Base-by-base conservation (phyloP, 2,888 invertebrate species). In the Acrobasis repandana region DNA sequence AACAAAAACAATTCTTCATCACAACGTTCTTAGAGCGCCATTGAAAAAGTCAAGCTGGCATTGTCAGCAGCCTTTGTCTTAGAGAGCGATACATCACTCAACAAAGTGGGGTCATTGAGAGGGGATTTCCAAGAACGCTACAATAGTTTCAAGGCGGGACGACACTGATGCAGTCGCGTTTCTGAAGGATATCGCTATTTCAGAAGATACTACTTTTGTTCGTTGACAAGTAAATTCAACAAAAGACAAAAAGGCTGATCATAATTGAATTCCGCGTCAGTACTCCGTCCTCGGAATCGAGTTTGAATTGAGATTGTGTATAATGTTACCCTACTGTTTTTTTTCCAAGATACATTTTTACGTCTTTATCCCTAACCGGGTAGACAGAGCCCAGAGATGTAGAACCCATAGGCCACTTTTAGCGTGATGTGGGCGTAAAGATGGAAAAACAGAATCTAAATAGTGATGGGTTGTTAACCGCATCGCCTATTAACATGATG, bases 1-100 rank as follows among this genome's bases (percentile, higher is more conserved):
- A 69, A 72, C 69, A 63, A 72, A 75, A 71, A 70, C 69, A 72
- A 76, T 75, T 70, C 67, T 67, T 75, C 74, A 72, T 72, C 65
- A 67, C 70, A 66, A 69, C 69, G 64, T 70, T 58, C 62, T 62
- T 59, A 54, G 62, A 56, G 66, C 71, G 63, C 63, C 64, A 69
- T 65, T 67, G 70, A 73, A 72, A 71, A 67, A 63, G 56, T 64
- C 63, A 52, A 65, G 61, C 67, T 61, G 62, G 60, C 67, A 67
- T 70, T 68, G 68, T 68, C 66, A 72, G 65, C 69, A 65, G 61
- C 66, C 64, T 71, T 72, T 74, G 67, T 73, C 62, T 65, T 68
- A 62, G 64, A 68, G 28, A 70, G 67, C 67, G 69, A 69, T 74
- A 73, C 71, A 70, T 76, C 70, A 71, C 66, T 70, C 68, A 62